Evolutionary conservation across 2,797 vertebrate genomes (phyloP).

Genomic region (Cetoscarus ocellatus): DNA sequence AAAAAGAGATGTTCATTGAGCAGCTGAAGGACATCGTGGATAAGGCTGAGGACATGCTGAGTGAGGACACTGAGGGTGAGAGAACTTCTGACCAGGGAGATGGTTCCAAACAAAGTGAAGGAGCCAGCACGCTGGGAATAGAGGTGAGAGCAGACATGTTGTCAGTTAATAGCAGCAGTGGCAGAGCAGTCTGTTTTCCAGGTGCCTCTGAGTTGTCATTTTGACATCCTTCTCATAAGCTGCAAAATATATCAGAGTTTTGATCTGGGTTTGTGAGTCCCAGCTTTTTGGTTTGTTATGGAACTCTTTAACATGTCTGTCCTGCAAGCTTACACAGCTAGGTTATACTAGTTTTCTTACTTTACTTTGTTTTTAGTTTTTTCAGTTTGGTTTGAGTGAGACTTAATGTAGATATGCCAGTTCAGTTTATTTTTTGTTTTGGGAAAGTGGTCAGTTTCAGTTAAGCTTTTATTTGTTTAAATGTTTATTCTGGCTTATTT

Average conservation of each 20-base stretch:
- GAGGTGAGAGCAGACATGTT: constrained; percentile 77
- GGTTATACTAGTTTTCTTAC: too few species aligned
- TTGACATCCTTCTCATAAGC: constrained; percentile 30
- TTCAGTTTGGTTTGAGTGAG: too few species aligned
- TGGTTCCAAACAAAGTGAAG: constrained; percentile 87
- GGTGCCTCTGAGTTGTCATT: constrained; percentile 21
- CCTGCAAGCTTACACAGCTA: too few species aligned
- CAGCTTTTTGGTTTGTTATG: constrained; percentile 28
- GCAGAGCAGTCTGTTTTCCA: constrained; percentile 5
- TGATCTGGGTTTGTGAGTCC: constrained; percentile 43
- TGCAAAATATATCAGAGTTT: constrained; percentile 58
- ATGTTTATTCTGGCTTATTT: too few species aligned
- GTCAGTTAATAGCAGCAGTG: constrained; percentile 37
- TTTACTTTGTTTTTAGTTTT: too few species aligned
- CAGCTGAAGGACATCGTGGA: constrained; percentile 99
- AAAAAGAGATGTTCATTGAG: constrained; percentile 97
- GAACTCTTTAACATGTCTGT: constrained; percentile 25
- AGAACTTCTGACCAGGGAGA: constrained; percentile 87
- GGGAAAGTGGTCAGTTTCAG: too few species aligned
- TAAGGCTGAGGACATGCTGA: constrained; percentile 98
- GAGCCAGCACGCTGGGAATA: constrained; percentile 45
- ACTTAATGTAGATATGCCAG: too few species aligned
- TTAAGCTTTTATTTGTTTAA: too few species aligned
- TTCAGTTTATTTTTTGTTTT: too few species aligned
- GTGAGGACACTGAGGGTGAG: constrained; percentile 93